Percentiles rank a stretch among this genome's conserved stretches.
phyloP scores from a whole-genome alignment of 2,888 invertebrate genomes.

The Cheilosia urbana region DNA sequence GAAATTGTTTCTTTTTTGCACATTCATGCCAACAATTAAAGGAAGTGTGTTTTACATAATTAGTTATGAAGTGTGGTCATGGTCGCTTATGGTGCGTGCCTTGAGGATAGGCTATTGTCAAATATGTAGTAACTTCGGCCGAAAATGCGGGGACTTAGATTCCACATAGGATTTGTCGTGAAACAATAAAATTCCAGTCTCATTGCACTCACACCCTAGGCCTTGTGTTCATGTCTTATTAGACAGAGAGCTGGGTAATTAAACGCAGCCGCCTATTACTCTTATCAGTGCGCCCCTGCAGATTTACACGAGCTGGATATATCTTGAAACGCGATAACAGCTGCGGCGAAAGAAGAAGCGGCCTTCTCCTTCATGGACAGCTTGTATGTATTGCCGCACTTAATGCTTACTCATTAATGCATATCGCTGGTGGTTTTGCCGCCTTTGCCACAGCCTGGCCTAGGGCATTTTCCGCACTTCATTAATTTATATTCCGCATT shows the following conservation, averaged over 20 bases:
- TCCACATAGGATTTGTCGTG: not conserved
- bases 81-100: not conserved
- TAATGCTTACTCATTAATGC: slow-evolving; percentile 73
- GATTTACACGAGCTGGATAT: slow-evolving; percentile 65
- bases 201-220: not conserved
- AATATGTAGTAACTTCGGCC: no score
- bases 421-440: slow-evolving; percentile 30
- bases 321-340: slow-evolving; percentile 55
- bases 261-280: slow-evolving; percentile 64
- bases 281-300: slow-evolving; percentile 52
- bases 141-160: not conserved
- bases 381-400: slow-evolving; percentile 9
- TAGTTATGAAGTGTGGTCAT: slow-evolving; percentile 50
- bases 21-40: slow-evolving; percentile 60
- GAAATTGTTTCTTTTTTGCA: slow-evolving; percentile 37
- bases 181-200: not conserved
- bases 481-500: slow-evolving; percentile 76
- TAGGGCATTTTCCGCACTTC: slow-evolving; percentile 73
- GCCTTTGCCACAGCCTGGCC: slow-evolving; percentile 6
- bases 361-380: slow-evolving; percentile 27
- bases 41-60: slow-evolving; percentile 67
- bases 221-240: slow-evolving; percentile 15
- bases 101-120: no score
- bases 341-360: slow-evolving; percentile 4
- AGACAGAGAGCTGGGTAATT: slow-evolving; percentile 64